Base-by-base conservation (phyloP, 2,113 vertebrate genomes). In the Fregetta grallaria region DNA sequence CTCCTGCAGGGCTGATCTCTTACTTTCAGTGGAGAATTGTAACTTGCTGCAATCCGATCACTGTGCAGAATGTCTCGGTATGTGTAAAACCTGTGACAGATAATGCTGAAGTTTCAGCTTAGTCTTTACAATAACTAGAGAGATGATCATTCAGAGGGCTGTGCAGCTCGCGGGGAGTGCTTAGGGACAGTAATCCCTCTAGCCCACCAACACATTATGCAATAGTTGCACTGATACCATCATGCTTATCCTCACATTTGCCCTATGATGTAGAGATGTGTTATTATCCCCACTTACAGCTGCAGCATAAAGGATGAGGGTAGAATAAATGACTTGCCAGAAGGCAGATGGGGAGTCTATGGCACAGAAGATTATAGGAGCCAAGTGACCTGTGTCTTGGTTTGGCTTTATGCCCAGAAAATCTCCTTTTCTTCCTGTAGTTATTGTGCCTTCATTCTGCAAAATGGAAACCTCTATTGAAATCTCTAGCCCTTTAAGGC, bases 221-320 rank as follows among this genome's bases (percentile, higher is more conserved):
- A 94, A 95, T 70, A 47, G 71, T 26, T 50, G 42, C 40, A 49
- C 71, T 74, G 78, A 77, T 92, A 93, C 13, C 77, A 83, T 88
- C 92, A 20, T 2, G 5, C 89, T 92, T 71, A 86, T 85, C 76
- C 91, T 94, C 91, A 68, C 74, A 73, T 88, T 82, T 73, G 71
- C 89, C 71, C 91, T 20, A 0, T 88, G 94, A 94, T 91, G 91
- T 66, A 91, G 85, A 89, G 89, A 94, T 77, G 81, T 97, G 89
- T 94, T 92, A 95, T 96, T 96, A 95, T 96, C 77, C 91, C 77
- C 87, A 90, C 78, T 97, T 96, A 95, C 81, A 94, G 96, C 92
- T 97, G 96, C 96, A 97, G 87, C 86, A 96, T 71, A 96, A 94
- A 97, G 74, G 74, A 93, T 59, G 77, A 97, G 87, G 89, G 87